phyloP scores from a whole-genome alignment of 2,113 vertebrate genomes.

The Hippocampus mohnikei region DNA sequence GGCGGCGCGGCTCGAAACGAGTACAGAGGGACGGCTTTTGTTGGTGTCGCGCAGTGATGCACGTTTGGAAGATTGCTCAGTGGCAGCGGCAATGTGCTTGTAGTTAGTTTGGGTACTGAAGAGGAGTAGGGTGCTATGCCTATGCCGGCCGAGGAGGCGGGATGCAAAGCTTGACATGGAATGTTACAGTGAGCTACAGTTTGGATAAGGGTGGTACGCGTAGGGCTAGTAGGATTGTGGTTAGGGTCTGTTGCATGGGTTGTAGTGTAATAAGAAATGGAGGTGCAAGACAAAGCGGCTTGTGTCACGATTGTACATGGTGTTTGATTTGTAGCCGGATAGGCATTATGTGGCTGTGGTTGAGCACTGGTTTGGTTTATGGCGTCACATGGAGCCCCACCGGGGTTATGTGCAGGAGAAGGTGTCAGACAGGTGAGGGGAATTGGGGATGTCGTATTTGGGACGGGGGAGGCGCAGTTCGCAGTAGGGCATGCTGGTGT shows the following conservation, averaged over 20 bases:
- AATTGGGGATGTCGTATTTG: slow-evolving; percentile 12
- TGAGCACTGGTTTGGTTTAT: slow-evolving; percentile 12
- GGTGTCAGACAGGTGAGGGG: slow-evolving; percentile 17
- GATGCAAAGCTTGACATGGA: slow-evolving; percentile 58
- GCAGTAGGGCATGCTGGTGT: slow-evolving; percentile 19
- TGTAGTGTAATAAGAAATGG: slow-evolving; percentile 65
- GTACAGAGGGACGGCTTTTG: slow-evolving; percentile 66
- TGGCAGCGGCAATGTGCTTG: slow-evolving; percentile 54
- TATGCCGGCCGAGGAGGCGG: slow-evolving; percentile 37
- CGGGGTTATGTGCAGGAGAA: slow-evolving; percentile 17
- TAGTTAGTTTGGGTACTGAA: slow-evolving; percentile 53
- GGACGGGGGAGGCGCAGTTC: slow-evolving; percentile 25
- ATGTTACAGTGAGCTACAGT: slow-evolving; percentile 68
- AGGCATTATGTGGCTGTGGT: slow-evolving; percentile 15
- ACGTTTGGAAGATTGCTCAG: slow-evolving; percentile 52
- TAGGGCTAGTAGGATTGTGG: slow-evolving; percentile 36
- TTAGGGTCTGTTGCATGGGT: slow-evolving; percentile 47
- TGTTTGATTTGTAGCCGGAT: slow-evolving; percentile 30
- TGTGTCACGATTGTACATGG: slow-evolving; percentile 66
- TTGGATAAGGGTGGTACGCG: slow-evolving; percentile 64
- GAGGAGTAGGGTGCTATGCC: slow-evolving; percentile 54
- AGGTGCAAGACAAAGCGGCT: slow-evolving; percentile 64
- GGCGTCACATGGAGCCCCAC: slow-evolving; percentile 9
- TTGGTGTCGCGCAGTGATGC: slow-evolving; percentile 53
- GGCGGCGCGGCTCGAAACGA: slow-evolving; percentile 67